Percentiles rank a stretch among this genome's conserved stretches.
Evolutionary conservation across 2,888 invertebrate genomes (phyloP).

Genomic region (Petrophora chlorosata): DNA sequence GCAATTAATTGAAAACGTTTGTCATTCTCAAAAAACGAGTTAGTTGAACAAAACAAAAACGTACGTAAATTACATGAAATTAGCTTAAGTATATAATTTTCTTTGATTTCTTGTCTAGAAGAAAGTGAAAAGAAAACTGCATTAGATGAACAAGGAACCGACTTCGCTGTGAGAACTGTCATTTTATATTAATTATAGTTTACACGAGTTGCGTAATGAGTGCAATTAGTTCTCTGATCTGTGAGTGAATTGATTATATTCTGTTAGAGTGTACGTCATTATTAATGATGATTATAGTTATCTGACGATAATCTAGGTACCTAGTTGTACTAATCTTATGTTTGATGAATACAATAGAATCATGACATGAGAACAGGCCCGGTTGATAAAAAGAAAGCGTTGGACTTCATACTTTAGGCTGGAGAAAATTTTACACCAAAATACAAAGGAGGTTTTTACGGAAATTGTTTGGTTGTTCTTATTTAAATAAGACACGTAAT

Average conservation of each 20-base stretch:
- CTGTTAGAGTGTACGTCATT: conserved; percentile 3
- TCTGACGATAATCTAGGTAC: too few species aligned
- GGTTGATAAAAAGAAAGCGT: too few species aligned
- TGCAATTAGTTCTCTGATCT: not conserved
- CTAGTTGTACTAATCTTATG: too few species aligned
- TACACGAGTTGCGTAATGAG: conserved; percentile 14
- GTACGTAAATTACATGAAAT: conserved; percentile 21
- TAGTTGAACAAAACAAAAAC: not conserved
- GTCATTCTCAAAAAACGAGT: too few species aligned
- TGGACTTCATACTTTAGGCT: too few species aligned
- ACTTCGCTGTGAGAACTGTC: conserved; percentile 10
- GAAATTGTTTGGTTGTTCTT: too few species aligned
- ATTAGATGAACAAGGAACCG: conserved; percentile 26
- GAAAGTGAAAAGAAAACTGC: conserved; percentile 60
- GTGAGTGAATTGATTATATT: not conserved
- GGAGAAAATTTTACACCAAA: too few species aligned
- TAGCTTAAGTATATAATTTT: conserved; percentile 27
- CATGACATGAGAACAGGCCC: too few species aligned
- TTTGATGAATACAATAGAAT: too few species aligned
- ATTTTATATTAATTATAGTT: conserved; percentile 6
- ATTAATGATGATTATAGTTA: conserved; percentile 9
- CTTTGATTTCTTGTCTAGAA: conserved; percentile 28
- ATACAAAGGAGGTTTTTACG: too few species aligned
- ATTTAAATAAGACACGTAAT: too few species aligned
- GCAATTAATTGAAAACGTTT: too few species aligned